Evolutionary conservation across 2,888 invertebrate genomes (phyloP).

Genomic region (Meteorus colon): DNA sequence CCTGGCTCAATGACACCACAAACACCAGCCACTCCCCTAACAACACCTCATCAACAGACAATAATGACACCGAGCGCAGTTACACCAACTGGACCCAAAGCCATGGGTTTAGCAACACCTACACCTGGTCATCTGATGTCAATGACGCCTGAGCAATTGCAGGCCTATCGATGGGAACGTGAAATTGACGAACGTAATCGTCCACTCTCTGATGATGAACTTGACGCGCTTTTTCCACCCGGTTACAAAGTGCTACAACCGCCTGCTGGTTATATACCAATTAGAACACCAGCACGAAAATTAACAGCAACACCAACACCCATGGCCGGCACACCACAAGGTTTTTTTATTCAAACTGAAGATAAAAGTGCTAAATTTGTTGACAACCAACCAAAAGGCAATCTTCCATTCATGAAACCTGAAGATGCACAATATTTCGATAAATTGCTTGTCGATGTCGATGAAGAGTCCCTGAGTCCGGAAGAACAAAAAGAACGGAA

Average conservation of each 20-base stretch:
- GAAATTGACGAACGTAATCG: slow-evolving; percentile 99
- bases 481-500: slow-evolving; percentile 99
- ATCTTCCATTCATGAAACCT: slow-evolving; percentile 99
- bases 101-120: slow-evolving; percentile 99
- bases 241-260: slow-evolving; percentile 98
- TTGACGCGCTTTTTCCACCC: slow-evolving; percentile 97
- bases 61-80: slow-evolving; percentile 76
- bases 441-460: slow-evolving; percentile 97
- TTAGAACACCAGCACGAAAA: slow-evolving; percentile 97
- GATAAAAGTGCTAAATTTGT: slow-evolving; percentile 90
- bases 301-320: slow-evolving; percentile 99
- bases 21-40: slow-evolving; percentile 86
- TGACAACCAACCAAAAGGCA: slow-evolving; percentile 98
- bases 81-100: slow-evolving; percentile 93
- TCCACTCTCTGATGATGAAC: slow-evolving; percentile 96
- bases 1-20: slow-evolving; percentile 81
- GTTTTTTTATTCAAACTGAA: slow-evolving; percentile 96
- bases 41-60: slow-evolving; percentile 84
- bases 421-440: slow-evolving; percentile 99
- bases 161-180: slow-evolving; percentile 98
- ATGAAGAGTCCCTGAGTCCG: slow-evolving; percentile 94
- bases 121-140: slow-evolving; percentile 96
- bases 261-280: slow-evolving; percentile 95
- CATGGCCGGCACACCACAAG: slow-evolving; percentile 91
- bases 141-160: slow-evolving; percentile 99